Base-by-base conservation (phyloP, 1,140 invertebrate genomes). In the Drosophila trapezifrons region DNA sequence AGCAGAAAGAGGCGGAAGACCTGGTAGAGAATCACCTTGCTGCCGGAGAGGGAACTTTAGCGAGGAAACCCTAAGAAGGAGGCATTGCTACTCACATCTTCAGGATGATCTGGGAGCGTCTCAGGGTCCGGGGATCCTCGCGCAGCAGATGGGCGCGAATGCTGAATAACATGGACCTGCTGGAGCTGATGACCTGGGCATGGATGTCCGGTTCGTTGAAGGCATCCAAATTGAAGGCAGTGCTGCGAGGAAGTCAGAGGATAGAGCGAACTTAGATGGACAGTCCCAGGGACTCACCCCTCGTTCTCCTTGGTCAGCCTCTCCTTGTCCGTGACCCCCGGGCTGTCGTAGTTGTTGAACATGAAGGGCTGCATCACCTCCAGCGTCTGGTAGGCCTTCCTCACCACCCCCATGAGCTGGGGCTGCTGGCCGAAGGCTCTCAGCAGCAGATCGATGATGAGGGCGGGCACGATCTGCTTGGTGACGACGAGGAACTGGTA, bases 341-440 rank as follows among this genome's bases (percentile, higher is more conserved):
- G 49, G 63, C 90, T 90, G 3, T 76, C 67, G 27, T 79, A 90
- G 20, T 78, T 83, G 52, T 91, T 91, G 42, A 90, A 85, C 75
- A 91, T 58, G n/a, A 91, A 91, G 2, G 90, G 90, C 22, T 89
- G 51, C 87, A 91, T 82, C 10, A 91, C 90, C 51, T 90, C 78
- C 12, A 91, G 70, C 6, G 90, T 89, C 7, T 63, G 71, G 32
- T 78, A 91, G 38, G 51, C 35, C 55, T 80, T 91, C 1, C 90
- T 69, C 15, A 73, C 65, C 22, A 86, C 75, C 27, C 72, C 35
- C 81, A 91, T 73, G 0, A 91, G 4, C 6, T 42, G 18, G 0
- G 90, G 86, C 22, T 70, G 63, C 6, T 58, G 64, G 0, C 90
- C 78, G 37, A 46, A 75, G 18, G 83, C 25, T 6, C 12, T 1